phyloP scores from a whole-genome alignment of 2,797 vertebrate genomes.

The Oryzias dopingdopingensis region DNA sequence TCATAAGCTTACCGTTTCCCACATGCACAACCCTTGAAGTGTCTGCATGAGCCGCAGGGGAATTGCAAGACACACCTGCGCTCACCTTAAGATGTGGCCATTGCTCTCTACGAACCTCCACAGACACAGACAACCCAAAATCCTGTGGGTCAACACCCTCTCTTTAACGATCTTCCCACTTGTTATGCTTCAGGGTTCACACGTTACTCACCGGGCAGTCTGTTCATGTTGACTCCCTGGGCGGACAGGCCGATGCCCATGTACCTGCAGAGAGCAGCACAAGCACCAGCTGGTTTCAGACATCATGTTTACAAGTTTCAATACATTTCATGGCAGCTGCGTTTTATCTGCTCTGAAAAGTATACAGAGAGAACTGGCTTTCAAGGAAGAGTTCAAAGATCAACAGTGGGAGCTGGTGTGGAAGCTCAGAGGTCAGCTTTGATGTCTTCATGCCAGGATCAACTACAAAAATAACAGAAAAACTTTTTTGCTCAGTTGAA shows the following conservation, averaged over 20 bases:
- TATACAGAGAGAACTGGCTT: constrained; percentile 9
- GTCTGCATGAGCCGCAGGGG: too few species aligned
- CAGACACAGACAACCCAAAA: too few species aligned
- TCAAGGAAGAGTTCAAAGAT: constrained; percentile 5
- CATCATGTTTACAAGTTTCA: background rate
- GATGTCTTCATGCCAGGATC: constrained; percentile 17
- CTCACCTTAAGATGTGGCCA: too few species aligned
- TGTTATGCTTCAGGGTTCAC: background rate
- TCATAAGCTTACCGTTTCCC: too few species aligned
- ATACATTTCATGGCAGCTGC: background rate
- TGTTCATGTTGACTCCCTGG: constrained; percentile 99
- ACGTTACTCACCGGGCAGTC: constrained; percentile 92
- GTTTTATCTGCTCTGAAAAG: constrained; percentile 7
- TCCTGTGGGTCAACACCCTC: background rate
- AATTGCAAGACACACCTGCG: too few species aligned
- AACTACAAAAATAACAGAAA: background rate
- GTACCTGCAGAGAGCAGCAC: constrained; percentile 82
- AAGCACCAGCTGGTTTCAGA: constrained; percentile 6
- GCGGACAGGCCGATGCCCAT: constrained; percentile 98
- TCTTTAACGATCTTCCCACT: background rate
- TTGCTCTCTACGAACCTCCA: too few species aligned
- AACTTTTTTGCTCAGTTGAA: constrained; percentile 18
- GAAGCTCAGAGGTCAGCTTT: constrained; percentile 16
- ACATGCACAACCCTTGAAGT: too few species aligned
- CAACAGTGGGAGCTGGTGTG: background rate